Conservation (phyloP, 2,113 vertebrate genomes). For the Acrocephalus kingi region DNA sequence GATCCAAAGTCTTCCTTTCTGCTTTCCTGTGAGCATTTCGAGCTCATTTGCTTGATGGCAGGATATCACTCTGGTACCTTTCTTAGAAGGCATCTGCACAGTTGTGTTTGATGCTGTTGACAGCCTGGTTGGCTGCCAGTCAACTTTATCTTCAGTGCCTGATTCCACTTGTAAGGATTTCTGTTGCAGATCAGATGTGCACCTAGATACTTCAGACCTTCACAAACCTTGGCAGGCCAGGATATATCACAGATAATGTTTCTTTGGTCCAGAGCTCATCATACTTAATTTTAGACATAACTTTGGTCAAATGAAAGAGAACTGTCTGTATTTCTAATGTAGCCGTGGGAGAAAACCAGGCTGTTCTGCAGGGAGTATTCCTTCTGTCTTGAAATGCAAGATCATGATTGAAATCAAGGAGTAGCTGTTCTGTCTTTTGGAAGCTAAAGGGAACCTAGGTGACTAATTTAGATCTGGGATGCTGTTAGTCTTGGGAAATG, state of each 20-base stretch:
- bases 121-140: constrained; percentile 45
- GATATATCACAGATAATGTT: background rate
- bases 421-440: background rate
- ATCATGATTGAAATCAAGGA: background rate
- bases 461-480: background rate
- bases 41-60: background rate
- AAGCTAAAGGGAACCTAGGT: background rate
- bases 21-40: constrained; percentile 4
- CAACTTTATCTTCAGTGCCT: constrained; percentile 40
- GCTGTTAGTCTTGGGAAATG: background rate
- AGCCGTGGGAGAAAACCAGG: background rate
- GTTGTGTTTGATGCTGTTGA: constrained; percentile 30
- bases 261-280: background rate
- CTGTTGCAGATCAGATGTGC: background rate
- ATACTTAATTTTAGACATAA: background rate
- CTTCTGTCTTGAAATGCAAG: background rate
- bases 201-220: background rate
- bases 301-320: background rate
- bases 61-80: constrained; percentile 18
- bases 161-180: constrained; percentile 13
- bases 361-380: background rate
- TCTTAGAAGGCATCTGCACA: constrained; percentile 9
- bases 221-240: background rate
- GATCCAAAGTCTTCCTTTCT: background rate
- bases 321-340: background rate